phyloP scores from a whole-genome alignment of 2,113 vertebrate genomes.

The Narcine bancroftii region DNA sequence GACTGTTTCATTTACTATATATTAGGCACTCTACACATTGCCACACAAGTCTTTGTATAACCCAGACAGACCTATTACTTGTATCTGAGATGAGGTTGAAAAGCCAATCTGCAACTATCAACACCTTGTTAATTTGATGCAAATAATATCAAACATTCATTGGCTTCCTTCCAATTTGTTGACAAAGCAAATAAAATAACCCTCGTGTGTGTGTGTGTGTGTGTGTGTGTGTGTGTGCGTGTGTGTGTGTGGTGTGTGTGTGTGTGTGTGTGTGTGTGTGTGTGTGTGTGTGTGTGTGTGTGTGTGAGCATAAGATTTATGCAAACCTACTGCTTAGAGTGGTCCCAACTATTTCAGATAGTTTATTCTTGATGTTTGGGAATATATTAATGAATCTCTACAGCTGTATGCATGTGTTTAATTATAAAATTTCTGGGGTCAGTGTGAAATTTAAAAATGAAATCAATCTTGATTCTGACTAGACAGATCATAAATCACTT shows the following conservation, averaged over 20 bases:
- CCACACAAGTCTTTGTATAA: not conserved
- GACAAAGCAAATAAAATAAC: constrained; percentile 3
- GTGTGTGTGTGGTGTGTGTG: too few relatives aligned
- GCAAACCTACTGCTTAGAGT: not conserved
- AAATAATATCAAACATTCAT: not conserved
- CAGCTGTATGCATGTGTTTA: not conserved
- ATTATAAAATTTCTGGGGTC: not conserved
- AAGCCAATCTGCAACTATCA: not conserved
- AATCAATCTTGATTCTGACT: not conserved
- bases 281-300: too few relatives aligned
- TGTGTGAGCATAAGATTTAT: too few relatives aligned
- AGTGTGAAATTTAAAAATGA: not conserved
- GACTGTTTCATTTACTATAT: not conserved
- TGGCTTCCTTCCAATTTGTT: not conserved
- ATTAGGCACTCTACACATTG: not conserved
- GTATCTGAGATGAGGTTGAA: not conserved
- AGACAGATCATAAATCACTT: constrained; percentile 17
- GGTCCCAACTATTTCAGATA: not conserved
- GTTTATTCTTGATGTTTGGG: not conserved
- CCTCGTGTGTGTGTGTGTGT: not conserved
- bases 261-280: too few relatives aligned
- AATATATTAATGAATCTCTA: constrained; percentile 13
- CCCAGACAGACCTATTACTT: not conserved
- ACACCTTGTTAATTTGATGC: not conserved
- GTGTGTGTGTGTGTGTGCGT: too few relatives aligned